These are phyloP conservation scores for Ophthalmolycus amberensis DNA, from an alignment of 2,113 vertebrate species.

Conservation along the genomic window DNA sequence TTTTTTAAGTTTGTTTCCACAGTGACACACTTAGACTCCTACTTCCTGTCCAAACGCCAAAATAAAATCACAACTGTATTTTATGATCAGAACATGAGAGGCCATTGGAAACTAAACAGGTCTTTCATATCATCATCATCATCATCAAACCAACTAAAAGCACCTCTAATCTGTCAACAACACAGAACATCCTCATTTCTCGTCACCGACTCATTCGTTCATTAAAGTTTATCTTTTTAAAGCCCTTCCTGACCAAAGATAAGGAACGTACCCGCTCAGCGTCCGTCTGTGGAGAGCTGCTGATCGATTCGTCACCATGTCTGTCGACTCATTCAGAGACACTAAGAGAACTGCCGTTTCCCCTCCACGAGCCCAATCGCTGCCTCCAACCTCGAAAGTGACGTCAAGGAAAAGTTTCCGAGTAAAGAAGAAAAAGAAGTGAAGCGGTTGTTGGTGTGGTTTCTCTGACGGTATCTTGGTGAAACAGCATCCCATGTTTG, in stretches of 20 bases:
- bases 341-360: not conserved
- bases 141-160: not conserved
- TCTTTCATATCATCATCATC: not conserved
- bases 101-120: not conserved
- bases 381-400: not conserved
- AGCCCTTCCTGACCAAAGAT: not conserved
- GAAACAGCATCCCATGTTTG: not conserved
- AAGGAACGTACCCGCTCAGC: conserved; percentile 12
- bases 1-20: not conserved
- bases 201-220: conserved; percentile 4
- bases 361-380: not conserved
- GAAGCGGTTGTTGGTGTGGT: conserved; percentile 37
- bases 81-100: not conserved
- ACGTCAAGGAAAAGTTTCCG: conserved; percentile 23
- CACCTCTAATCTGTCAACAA: too few relatives aligned
- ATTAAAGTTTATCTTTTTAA: not conserved
- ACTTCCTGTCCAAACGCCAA: too few relatives aligned
- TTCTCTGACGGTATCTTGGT: conserved; percentile 1
- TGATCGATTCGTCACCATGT: not conserved
- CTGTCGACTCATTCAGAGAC: conserved; percentile 1
- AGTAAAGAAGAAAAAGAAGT: not conserved
- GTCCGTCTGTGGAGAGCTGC: not conserved
- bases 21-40: not conserved
- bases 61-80: not conserved
- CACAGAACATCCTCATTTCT: not conserved